These are phyloP conservation scores for Drosophila acutilabella DNA, from an alignment of 2,888 invertebrate species.

Conservation along the genomic window DNA sequence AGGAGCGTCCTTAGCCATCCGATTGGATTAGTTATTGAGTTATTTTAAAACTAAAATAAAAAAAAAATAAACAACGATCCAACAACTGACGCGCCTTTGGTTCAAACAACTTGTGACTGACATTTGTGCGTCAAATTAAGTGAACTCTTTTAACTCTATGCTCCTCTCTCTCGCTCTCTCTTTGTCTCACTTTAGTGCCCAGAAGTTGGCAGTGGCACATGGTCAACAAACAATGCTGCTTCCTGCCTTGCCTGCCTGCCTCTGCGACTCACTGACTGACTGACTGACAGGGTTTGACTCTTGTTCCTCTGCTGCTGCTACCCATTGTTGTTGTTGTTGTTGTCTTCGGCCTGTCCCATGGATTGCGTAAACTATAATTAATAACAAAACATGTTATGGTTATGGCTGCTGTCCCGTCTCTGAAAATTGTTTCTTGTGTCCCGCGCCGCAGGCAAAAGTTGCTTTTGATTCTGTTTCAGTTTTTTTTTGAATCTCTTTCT, in stretches of 20 bases:
- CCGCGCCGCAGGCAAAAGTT: conserved; percentile 59
- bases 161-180: conserved; percentile 8
- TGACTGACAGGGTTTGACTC: conserved; percentile 57
- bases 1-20: conserved; percentile 51
- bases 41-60: conserved; percentile 68
- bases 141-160: conserved; percentile 64
- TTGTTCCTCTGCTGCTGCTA: conserved; percentile 12
- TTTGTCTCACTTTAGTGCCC: conserved; percentile 6
- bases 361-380: conserved; percentile 80
- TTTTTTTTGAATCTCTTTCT: conserved; percentile 21
- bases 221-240: conserved; percentile 62
- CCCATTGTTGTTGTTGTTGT: conserved; percentile 50
- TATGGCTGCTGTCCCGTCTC: conserved; percentile 69
- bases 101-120: conserved; percentile 63
- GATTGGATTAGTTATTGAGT: conserved; percentile 79
- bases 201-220: conserved; percentile 64
- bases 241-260: conserved; percentile 47
- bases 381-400: conserved; percentile 82
- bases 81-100: conserved; percentile 63
- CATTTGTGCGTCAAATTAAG: conserved; percentile 81
- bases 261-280: conserved; percentile 51
- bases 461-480: conserved; percentile 33
- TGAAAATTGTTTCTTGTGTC: conserved; percentile 73
- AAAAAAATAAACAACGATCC: conserved; percentile 38
- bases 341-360: conserved; percentile 78